Conservation (phyloP, 2,888 invertebrate genomes). For the Drosophila siamana region DNA sequence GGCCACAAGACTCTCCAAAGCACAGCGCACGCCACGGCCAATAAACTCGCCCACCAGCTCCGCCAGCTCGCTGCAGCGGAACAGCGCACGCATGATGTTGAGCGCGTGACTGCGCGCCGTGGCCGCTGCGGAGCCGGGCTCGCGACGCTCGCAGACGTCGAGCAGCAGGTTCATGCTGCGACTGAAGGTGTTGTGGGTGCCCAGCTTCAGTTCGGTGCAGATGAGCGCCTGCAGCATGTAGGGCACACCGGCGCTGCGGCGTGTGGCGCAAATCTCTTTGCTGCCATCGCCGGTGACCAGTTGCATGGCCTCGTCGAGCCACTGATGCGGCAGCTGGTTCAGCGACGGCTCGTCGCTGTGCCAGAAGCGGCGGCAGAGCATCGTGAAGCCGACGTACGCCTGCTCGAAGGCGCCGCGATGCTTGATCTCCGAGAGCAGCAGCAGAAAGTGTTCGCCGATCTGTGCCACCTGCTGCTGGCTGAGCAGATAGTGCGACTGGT, state of each 20-base stretch:
- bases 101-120: constrained; percentile 90
- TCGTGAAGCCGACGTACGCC: constrained; percentile 94
- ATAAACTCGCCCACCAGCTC: constrained; percentile 90
- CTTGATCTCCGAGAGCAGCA: constrained; percentile 90
- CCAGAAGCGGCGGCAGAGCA: constrained; percentile 89
- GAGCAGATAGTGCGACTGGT: constrained; percentile 54
- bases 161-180: constrained; percentile 87
- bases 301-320: constrained; percentile 88
- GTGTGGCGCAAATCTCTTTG: constrained; percentile 90
- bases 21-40: constrained; percentile 89
- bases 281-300: constrained; percentile 85
- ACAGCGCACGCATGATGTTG: constrained; percentile 93
- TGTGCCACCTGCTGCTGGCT: constrained; percentile 85
- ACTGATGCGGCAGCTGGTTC: constrained; percentile 88
- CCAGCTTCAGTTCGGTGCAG: constrained; percentile 90
- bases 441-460: constrained; percentile 89
- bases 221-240: constrained; percentile 94
- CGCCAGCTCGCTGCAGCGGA: constrained; percentile 91
- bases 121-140: background rate
- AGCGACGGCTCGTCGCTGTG: constrained; percentile 85
- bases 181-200: constrained; percentile 87
- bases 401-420: constrained; percentile 99
- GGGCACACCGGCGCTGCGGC: constrained; percentile 97
- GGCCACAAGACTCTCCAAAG: constrained; percentile 91
- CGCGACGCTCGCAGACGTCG: constrained; percentile 64